Base-by-base conservation (phyloP, 2,113 vertebrate genomes). In the Tiliqua scincoides region DNA sequence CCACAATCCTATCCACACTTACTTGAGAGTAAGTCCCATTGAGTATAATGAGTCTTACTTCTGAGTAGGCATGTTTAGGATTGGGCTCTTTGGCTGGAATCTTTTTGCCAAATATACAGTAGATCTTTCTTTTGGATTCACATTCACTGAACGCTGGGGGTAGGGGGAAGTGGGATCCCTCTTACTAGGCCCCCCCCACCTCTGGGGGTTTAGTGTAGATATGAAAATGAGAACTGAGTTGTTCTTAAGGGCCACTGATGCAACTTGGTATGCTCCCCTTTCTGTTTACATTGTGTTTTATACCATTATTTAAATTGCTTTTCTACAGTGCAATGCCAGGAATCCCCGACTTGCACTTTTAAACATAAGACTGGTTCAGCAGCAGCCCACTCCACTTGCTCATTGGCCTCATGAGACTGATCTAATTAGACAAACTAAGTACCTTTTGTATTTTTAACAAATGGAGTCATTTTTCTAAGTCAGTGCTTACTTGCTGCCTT, bases 351-450 rank as follows among this genome's bases (percentile, higher is more conserved):
- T 57, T 35, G 4, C 0, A 0, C 30, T 48, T 4, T 74, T 73
- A 92, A 88, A 89, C 1, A 83, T 79, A 89, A 82, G 52, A 82
- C 59, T 11, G 37, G 30, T 75, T 87, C 67, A 85, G 65, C 86
- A 90, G 57, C 30, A 89, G 65, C 81, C 32, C 63, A 57, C 9
- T 72, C 32, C 63, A 57, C 9, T 72, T 48, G 90, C 75, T 87
- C 76, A 79, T 57, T 88, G 74, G 59, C 78, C 79, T 83, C 71
- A 87, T 3, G 0, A 90, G 72, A 68, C 6, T 43, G 68, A 87
- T 90, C 84, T 90, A 85, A 92, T 85, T 84, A 86, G 1, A 8
- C 65, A 70, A 74, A 27, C 90, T 67, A 90, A 89, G 83, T 82
- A 82, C 14, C 80, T 80, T 91, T 91, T 80, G 9, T 37, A 67